Conservation (phyloP, 2,113 vertebrate species). For the Strix uralensis region DNA sequence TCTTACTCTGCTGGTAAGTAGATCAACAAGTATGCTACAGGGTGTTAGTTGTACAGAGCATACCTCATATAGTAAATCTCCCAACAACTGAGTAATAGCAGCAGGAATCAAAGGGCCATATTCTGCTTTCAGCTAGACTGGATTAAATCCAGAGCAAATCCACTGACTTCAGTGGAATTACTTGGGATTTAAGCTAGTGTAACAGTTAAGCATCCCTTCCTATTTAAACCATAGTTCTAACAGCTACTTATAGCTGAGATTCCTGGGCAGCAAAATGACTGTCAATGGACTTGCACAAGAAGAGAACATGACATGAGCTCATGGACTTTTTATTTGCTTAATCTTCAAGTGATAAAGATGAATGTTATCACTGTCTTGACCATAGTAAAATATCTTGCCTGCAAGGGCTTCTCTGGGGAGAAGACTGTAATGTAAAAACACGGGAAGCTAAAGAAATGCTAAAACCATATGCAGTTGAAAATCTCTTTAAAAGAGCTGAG, state of each 20-base stretch:
- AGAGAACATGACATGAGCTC: not conserved
- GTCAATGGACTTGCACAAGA: not conserved
- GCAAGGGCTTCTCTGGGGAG: not conserved
- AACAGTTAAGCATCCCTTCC: not conserved
- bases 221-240: not conserved
- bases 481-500: not conserved
- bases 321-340: conserved; percentile 19
- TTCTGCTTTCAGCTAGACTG: not conserved
- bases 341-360: not conserved
- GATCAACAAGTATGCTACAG: conserved; percentile 16
- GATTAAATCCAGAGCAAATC: conserved; percentile 18
- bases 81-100: not conserved
- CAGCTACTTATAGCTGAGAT: not conserved
- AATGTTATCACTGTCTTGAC: not conserved
- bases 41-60: not conserved
- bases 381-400: not conserved
- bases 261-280: not conserved
- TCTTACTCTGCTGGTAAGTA: conserved; percentile 19
- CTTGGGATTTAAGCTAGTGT: not conserved
- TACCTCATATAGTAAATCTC: not conserved
- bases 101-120: not conserved
- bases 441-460: not conserved
- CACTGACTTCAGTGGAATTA: conserved; percentile 2
- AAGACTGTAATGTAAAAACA: not conserved
- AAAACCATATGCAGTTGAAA: not conserved